Base-by-base conservation (phyloP, 2,113 vertebrate species). In the Nycticebus coucang region DNA sequence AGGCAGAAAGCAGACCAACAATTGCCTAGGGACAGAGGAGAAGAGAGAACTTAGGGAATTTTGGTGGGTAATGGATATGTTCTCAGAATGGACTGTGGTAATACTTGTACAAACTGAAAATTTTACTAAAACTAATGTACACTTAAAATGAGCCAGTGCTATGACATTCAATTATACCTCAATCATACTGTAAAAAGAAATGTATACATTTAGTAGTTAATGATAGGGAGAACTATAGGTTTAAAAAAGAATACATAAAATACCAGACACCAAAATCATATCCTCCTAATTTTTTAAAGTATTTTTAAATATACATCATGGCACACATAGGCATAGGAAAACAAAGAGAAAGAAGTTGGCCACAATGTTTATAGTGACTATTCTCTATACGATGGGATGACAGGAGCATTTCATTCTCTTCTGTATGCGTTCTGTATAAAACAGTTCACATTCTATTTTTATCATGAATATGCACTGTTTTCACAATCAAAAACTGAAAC, bases 121-220 rank as follows among this genome's bases (percentile, higher is more conserved):
- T 18, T 62, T 24, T 64, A 95, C 81, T 35, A 64, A 64, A 94
- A 62, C 28, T 41, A 55, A 87, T 1, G 55, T 35, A 62, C 12
- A 53, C 69, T 87, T 94, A 33, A 81, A 91, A 24, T 18, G 4
- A 33, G 69, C 45, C 57, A 88, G 57, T 35, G 50, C 68, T 93
- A 64, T 33, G 50, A 86, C 69, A 64, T 78, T 59, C 72, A 93
- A 74, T 72, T 74, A 72, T 3, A 66, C 35, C 50, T 87, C 71
- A 69, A 87, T 60, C 78, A 91, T 89, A 91, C 59, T 74, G 21
- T 75, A 85, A 80, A 80, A 83, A 94, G 57, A 94, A 90, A 91
- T 57, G 8, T 12, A 80, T 83, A 83, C 75, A 35, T 26, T 41
- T 53, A 93, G 53, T 53, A 69, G 21, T 41, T 92, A 95, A 93